These are phyloP conservation scores for Capitulum mitella DNA, from an alignment of 2,888 invertebrate genomes.

Conservation along the genomic window DNA sequence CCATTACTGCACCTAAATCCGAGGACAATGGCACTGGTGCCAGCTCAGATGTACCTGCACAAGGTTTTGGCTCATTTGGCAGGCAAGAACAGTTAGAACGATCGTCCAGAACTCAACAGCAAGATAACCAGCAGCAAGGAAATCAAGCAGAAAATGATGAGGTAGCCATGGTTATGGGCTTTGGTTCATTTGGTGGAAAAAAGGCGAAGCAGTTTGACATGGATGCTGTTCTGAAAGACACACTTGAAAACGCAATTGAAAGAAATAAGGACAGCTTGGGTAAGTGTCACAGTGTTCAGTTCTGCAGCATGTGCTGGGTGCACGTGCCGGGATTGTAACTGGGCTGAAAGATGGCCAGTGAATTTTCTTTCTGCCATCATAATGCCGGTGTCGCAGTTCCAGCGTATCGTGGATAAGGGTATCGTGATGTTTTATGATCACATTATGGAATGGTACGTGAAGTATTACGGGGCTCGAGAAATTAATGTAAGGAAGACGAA, in stretches of 20 bases:
- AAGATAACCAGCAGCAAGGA: neutral
- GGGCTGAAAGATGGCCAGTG: no score
- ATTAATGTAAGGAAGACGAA: no score
- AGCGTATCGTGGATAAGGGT: no score
- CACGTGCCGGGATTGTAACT: no score
- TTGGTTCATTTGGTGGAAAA: conserved; percentile 13
- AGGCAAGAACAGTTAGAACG: no score
- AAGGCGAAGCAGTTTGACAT: conserved; percentile 9
- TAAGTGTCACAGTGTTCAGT: no score
- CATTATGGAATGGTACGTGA: no score
- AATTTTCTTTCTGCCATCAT: no score
- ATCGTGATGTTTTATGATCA: no score
- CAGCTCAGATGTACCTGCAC: neutral
- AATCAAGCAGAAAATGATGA: neutral
- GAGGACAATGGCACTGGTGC: neutral
- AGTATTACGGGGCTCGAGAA: no score
- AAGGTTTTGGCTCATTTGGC: neutral
- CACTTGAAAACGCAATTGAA: neutral
- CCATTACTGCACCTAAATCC: neutral
- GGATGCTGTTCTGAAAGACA: neutral
- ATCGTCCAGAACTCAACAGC: neutral
- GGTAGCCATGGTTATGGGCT: neutral
- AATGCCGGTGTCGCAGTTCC: no score
- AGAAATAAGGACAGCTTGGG: neutral
- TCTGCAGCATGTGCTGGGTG: no score